Evolutionary conservation across 2,113 vertebrate genomes (phyloP).

Genomic region (Clarias gariepinus): DNA sequence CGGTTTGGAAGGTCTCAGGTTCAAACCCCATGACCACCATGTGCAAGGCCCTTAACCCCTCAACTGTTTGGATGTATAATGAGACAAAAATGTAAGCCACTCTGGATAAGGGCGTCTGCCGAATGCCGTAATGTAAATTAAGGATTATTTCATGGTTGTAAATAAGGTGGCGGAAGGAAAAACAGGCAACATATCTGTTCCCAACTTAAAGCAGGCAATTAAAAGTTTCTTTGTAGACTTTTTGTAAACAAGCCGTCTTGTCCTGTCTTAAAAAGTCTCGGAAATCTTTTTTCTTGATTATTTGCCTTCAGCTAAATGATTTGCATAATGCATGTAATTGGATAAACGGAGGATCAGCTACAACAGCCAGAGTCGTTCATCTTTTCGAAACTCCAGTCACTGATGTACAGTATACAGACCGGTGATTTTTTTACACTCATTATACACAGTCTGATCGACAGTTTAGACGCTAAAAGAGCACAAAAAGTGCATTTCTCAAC

Average conservation of each 20-base stretch:
- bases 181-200: neutral
- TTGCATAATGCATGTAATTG: slow-evolving; percentile 23
- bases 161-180: neutral
- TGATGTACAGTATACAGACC: neutral
- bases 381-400: neutral
- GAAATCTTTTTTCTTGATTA: neutral
- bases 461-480: neutral
- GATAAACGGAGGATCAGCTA: neutral
- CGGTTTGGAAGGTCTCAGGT: no score
- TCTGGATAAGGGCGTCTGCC: no score
- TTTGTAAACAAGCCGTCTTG: neutral
- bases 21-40: no score
- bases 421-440: no score
- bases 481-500: neutral
- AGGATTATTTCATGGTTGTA: neutral
- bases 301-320: slow-evolving; percentile 4
- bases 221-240: neutral
- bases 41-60: no score
- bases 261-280: neutral
- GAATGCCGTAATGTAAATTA: no score
- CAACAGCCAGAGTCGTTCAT: neutral
- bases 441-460: neutral
- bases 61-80: no score
- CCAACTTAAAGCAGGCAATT: neutral
- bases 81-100: no score